Evolutionary conservation across 1,140 invertebrate species (phyloP), one percentile per base, ranked within the genome.

Genomic region (Adoxophyes honmai): DNA sequence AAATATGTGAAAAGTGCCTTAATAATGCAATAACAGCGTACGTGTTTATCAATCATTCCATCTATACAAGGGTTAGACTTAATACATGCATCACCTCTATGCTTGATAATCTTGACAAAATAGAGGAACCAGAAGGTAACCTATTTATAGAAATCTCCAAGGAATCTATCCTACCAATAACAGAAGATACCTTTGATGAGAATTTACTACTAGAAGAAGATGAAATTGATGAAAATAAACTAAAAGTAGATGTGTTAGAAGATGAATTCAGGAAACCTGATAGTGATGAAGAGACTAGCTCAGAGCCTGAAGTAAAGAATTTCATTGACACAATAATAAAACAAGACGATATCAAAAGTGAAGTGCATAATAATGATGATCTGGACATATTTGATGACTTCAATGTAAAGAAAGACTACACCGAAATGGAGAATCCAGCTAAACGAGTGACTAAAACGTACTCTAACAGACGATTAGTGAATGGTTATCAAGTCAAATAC

Each of bases 1-100:
- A 86, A 74, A 80, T 88, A 69, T 88, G 83, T 39, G 73, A 84
- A 59, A 75, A 68, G 39, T 86, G 83, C 64, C 64, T 84, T 60
- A 70, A 82, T 56, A 64, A 78, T 42, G 73, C 76, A 4, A 69
- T 86, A 6, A 75, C 67, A 2, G 70, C 75, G 1, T 86, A 84
- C 53, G 59, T 86, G 10, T 88, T 88, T 53, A 72, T 75, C 28
- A 55, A 64, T 21, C 78, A 80, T 54, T 68, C 75, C 33, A 57
- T 60, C 10, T 75, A 78, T 57, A 66, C 73, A 21, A 69, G 73
- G 60, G 72, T 68, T 65, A 75, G 85, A 55, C 44, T 88, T 4
- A 62, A 76, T 14, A 75, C 59, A 13, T 86, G 81, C 54, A 52
- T 88, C 13, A 71, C 54, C 55, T 35, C 55, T 1, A 81, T 84